Evolutionary conservation across 1,140 invertebrate species (phyloP), one percentile per base, ranked within the genome.

Genomic region (Chymomyza costata): DNA sequence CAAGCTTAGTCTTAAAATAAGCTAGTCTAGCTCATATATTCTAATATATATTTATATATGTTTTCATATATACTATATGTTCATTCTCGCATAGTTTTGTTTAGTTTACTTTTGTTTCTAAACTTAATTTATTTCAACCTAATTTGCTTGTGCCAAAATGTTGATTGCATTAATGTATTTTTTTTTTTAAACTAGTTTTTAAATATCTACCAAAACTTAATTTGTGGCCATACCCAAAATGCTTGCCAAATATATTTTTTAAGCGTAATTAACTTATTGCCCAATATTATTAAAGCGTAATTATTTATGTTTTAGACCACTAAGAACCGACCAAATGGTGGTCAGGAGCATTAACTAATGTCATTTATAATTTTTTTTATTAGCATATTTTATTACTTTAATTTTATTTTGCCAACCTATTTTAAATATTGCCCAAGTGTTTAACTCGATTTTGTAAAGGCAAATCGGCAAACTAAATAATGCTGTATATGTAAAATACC

Each of bases 401-500:
- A n/a, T 38, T 31, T 41, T 32, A 16, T 21, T 15, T 39, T 25
- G 21, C 21, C 3, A 8, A 38, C 11, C 7, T 15, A 35, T 28
- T 53, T 45, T 17, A 45, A 10, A 45, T 45, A 45, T 37, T 28
- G 18, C 40, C 32, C 13, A 56, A 31, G 44, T 35, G 30, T 46
- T 58, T 43, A 52, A 41, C 41, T 57, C 38, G 30, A 18, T 32
- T 15, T 11, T 54, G 32, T 41, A 3, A 25, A 25, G 3, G 21
- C 21, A 34, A 34, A 34, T 3, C 68, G 67, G 47, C 30, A 52
- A 73, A 65, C 58, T 53, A 57, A 62, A 47, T 45, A 38, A 41
- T 34, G 18, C 58, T 73, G 68, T 73, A 71, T 18, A 71, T 73
- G 65, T 71, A n/a, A n/a, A n/a, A n/a, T 59, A 71, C 38, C 58